Base-by-base conservation (phyloP, 2,888 invertebrate genomes). In the Ectobius pallidus region DNA sequence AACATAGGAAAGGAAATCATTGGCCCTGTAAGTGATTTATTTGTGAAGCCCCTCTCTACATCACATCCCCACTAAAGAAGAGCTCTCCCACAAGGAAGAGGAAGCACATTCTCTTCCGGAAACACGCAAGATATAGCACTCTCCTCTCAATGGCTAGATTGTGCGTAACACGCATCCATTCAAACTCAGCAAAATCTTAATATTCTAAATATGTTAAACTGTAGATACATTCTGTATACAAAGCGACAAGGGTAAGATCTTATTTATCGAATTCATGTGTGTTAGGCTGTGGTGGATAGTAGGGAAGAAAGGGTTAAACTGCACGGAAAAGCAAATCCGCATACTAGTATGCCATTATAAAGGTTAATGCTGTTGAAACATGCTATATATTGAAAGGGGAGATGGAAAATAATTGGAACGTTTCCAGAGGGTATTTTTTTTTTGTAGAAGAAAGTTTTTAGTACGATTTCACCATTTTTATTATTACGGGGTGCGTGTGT, bases 321-420 rank as follows among this genome's bases (percentile, higher is more conserved):
- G 25, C 25, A 16, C 25, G 52, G n/a, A 25, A 52, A 14, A 14
- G 18, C 46, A 52, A 52, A 25, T 25, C 25, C 52, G 22, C 22
- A 52, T 22, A 52, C 52, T 22, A 52, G 25, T 14, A 52, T 20
- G 52, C 52, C 52, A 25, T 52, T 52, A 52, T 3, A 7, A 11
- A 52, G 52, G 52, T 52, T 52, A 25, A 52, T 52, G 25, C 25
- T 49, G 49, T 20, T 52, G 52, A 52, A 52, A 25, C 52, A 11
- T 52, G 25, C 7, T 52, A 52, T 25, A 6, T 3, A 9, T 14
- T 52, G 18, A 46, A 7, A 7, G 49, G 11, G 49, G 20, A 25
- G 52, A 52, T 6, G 14, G 22, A 52, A 52, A 52, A 52, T 52
- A 52, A 52, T 52, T 52, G 52, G 52, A 25, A 22, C 25, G 0